Percentiles rank a stretch among this genome's conserved stretches.
phyloP scores from a whole-genome alignment of 2,113 vertebrate species.

The Odontophorus gujanensis region DNA sequence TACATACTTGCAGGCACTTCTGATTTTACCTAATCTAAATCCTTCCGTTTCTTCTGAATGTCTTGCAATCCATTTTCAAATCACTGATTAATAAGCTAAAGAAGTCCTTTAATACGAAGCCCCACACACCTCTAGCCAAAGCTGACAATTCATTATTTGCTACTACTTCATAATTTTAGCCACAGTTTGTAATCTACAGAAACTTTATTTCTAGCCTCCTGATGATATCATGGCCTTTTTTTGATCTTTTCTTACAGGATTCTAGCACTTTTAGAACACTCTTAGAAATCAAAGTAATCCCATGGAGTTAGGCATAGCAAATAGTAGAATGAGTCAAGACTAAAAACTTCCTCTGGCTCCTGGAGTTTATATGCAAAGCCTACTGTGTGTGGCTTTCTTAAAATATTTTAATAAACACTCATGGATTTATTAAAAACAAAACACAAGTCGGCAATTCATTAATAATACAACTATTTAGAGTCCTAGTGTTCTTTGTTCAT shows the following conservation, averaged over 20 bases:
- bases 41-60: not conserved
- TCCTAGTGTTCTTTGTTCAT: not conserved
- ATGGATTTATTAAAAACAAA: not conserved
- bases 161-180: not conserved
- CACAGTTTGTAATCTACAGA: not conserved
- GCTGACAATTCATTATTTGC: not conserved
- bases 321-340: not conserved
- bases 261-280: not conserved
- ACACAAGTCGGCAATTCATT: not conserved
- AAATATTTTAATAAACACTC: not conserved
- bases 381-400: not conserved
- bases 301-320: not conserved
- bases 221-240: not conserved
- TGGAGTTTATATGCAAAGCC: not conserved
- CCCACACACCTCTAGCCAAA: not conserved
- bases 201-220: not conserved
- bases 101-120: not conserved
- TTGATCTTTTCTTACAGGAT: not conserved
- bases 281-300: not conserved
- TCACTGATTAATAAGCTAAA: not conserved
- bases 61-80: not conserved
- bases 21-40: not conserved
- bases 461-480: not conserved
- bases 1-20: not conserved
- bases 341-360: not conserved